phyloP scores from a whole-genome alignment of 2,797 vertebrate species.

The Anolis apletophallus region DNA sequence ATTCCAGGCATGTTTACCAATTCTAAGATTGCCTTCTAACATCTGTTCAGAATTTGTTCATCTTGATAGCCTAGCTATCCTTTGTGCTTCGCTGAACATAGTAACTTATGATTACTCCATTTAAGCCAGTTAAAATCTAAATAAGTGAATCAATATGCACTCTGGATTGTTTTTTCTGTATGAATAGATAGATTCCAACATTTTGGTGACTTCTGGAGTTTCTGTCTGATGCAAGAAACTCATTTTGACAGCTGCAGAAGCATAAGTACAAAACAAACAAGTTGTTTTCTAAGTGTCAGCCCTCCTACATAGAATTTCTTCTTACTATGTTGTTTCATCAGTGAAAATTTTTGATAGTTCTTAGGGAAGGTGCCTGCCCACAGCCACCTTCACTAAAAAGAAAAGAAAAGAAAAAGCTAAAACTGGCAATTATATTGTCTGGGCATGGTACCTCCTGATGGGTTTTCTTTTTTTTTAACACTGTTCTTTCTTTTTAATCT shows the following conservation, averaged over 20 bases:
- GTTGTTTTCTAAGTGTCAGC: background rate
- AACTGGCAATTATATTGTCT: background rate
- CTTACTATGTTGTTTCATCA: background rate
- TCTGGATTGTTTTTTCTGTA: conserved; percentile 2
- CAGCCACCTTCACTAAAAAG: background rate
- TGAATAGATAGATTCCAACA: background rate
- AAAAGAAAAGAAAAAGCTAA: background rate
- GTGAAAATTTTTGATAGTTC: background rate
- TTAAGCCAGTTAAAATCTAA: conserved; percentile 32
- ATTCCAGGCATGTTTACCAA: background rate
- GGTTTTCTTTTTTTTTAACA: background rate
- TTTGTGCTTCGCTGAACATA: conserved; percentile 25
- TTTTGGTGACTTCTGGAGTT: background rate
- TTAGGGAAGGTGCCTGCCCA: background rate
- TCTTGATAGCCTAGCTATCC: conserved; percentile 15
- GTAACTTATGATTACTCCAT: conserved; percentile 15
- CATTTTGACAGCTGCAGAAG: background rate
- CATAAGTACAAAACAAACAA: background rate
- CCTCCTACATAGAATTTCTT: background rate
- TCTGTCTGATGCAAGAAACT: conserved; percentile 2
- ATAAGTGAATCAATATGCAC: conserved; percentile 37
- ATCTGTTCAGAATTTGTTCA: conserved; percentile 20
- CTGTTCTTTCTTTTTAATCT: background rate
- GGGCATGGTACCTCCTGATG: background rate
- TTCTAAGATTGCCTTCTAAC: background rate